These are phyloP conservation scores for Sapajus apella DNA, from an alignment of 2,113 vertebrate genomes.

Conservation along the genomic window DNA sequence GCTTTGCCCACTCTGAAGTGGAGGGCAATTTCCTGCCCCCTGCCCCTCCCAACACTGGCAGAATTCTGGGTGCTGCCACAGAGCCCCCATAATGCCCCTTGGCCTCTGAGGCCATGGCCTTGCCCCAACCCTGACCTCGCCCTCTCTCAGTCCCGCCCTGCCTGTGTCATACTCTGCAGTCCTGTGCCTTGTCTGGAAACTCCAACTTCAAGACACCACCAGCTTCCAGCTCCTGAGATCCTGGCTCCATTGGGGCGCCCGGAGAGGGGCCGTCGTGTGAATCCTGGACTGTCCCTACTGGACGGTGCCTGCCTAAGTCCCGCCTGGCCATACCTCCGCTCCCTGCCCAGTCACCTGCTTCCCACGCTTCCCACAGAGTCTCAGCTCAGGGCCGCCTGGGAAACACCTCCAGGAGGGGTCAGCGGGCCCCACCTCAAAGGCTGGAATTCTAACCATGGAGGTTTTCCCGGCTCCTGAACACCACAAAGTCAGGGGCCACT, in stretches of 20 bases:
- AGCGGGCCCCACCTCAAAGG: accelerated
- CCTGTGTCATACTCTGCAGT: neutral
- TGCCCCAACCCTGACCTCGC: too few relatives aligned
- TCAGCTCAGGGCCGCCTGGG: neutral
- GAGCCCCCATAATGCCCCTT: neutral
- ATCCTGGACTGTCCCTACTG: neutral
- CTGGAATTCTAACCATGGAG: neutral
- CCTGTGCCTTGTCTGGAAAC: neutral
- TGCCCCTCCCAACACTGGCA: neutral
- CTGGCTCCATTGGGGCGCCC: accelerated
- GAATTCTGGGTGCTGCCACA: neutral
- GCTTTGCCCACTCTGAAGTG: neutral
- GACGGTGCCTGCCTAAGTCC: neutral
- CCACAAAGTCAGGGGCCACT: neutral
- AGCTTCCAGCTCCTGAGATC: neutral
- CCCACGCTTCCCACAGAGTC: neutral
- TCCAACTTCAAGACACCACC: neutral
- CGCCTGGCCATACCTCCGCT: neutral
- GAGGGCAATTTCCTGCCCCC: neutral
- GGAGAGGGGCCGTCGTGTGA: neutral
- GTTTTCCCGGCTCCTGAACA: neutral
- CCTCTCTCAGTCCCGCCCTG: neutral
- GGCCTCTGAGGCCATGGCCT: neutral
- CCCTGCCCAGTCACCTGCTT: neutral
- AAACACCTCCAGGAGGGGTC: neutral